These are phyloP conservation scores for Austrofundulus limnaeus DNA, from an alignment of 2,113 vertebrate species.

Conservation along the genomic window DNA sequence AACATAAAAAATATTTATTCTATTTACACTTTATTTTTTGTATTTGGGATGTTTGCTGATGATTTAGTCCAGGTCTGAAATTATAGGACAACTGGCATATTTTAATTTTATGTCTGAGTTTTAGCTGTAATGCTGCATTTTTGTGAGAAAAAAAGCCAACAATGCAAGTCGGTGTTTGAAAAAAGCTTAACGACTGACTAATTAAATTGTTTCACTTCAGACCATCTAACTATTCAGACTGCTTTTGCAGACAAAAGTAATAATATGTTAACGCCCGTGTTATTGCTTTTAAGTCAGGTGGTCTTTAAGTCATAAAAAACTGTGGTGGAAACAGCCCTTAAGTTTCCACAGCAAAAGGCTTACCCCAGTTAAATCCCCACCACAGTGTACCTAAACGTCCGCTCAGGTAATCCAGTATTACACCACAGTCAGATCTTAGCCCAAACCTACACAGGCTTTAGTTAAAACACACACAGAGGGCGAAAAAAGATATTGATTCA, in stretches of 20 bases:
- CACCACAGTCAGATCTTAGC: slow-evolving; percentile 56
- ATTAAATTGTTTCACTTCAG: slow-evolving; percentile 20
- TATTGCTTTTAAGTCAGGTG: slow-evolving; percentile 22
- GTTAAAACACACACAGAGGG: slow-evolving; percentile 20
- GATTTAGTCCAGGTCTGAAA: slow-evolving; percentile 9
- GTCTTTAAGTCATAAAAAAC: slow-evolving; percentile 26
- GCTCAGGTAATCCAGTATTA: slow-evolving; percentile 59
- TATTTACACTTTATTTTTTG: neutral
- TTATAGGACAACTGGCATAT: slow-evolving; percentile 20
- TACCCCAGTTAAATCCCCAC: slow-evolving; percentile 36
- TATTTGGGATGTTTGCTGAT: slow-evolving; percentile 19
- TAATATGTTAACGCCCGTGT: slow-evolving; percentile 14
- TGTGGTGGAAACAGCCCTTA: slow-evolving; percentile 41
- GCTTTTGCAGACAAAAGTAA: slow-evolving; percentile 30
- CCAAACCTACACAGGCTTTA: slow-evolving; percentile 31
- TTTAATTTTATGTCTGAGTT: slow-evolving; percentile 14
- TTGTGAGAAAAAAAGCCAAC: slow-evolving; percentile 23
- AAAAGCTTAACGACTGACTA: slow-evolving; percentile 20
- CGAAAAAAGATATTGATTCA: slow-evolving; percentile 19
- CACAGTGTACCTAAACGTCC: slow-evolving; percentile 40
- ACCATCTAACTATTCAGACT: slow-evolving; percentile 6
- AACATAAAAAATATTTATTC: too few species aligned
- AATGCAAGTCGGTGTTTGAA: slow-evolving; percentile 33
- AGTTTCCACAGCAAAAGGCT: slow-evolving; percentile 33
- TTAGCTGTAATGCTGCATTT: slow-evolving; percentile 2